Conservation (phyloP, 2,113 vertebrate species). For the Gasterosteus aculeatus region DNA sequence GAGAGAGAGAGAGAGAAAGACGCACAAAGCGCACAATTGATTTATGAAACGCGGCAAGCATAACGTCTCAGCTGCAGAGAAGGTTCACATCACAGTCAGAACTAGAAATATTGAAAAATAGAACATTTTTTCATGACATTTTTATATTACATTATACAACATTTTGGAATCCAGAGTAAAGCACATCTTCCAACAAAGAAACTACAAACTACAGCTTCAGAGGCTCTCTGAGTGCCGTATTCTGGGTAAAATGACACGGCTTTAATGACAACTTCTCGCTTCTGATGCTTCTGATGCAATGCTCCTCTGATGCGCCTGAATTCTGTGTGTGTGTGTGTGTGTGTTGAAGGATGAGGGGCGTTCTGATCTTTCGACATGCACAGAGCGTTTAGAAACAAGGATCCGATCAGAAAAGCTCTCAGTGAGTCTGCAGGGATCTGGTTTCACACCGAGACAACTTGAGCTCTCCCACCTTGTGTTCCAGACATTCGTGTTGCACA, state of each 20-base stretch:
- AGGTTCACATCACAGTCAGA: conserved; percentile 3
- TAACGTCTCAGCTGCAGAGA: neutral
- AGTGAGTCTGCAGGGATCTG: neutral
- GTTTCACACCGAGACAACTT: neutral
- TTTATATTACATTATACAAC: neutral
- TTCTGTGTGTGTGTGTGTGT: neutral
- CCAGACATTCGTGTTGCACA: neutral
- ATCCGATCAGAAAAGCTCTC: neutral
- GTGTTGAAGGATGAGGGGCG: conserved; percentile 19
- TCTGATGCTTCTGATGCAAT: neutral
- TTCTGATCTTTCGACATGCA: neutral
- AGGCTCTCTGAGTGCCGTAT: neutral
- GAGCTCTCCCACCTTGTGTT: neutral
- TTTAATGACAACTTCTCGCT: neutral
- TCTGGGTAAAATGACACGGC: neutral
- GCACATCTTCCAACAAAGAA: neutral
- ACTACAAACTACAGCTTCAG: neutral
- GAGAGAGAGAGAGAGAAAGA: neutral
- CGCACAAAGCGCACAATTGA: conserved; percentile 30
- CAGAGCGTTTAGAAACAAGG: neutral
- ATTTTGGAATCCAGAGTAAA: neutral
- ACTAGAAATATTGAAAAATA: neutral
- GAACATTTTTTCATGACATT: neutral
- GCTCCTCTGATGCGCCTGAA: conserved; percentile 2
- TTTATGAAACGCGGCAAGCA: conserved; percentile 19